Evolutionary conservation across 1,140 invertebrate species (phyloP).

Genomic region (Odontomachus brunneus): DNA sequence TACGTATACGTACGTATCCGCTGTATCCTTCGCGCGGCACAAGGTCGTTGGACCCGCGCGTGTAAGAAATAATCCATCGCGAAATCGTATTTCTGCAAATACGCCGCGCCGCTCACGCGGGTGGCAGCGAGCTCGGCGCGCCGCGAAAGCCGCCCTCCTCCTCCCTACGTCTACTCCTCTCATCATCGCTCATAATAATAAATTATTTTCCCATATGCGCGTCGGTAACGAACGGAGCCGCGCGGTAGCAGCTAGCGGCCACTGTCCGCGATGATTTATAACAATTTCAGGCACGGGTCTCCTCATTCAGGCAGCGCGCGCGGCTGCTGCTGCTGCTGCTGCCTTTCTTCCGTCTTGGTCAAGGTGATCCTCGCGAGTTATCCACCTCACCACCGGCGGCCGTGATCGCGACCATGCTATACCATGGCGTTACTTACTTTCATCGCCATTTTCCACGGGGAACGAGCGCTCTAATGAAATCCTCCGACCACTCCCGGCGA

Average conservation of each 20-base stretch:
- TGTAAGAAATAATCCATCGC: conserved; percentile 52
- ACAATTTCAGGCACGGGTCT: conserved; percentile 73
- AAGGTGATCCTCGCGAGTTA: conserved; percentile 70
- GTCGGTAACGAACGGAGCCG: conserved; percentile 76
- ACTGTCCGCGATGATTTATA: conserved; percentile 81
- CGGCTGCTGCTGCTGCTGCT: neutral
- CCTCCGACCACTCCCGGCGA: conserved; percentile 35
- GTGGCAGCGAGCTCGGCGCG: conserved; percentile 64
- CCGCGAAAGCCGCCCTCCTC: conserved; percentile 12
- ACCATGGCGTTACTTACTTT: conserved; percentile 60
- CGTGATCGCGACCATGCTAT: conserved; percentile 45
- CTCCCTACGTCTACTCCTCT: neutral
- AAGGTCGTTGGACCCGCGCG: conserved; percentile 45
- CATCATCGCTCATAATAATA: conserved; percentile 78
- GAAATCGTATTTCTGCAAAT: conserved; percentile 55
- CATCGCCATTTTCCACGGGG: conserved; percentile 49
- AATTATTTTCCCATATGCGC: conserved; percentile 82
- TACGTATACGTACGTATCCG: conserved; percentile 4
- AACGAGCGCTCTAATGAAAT: conserved; percentile 63
- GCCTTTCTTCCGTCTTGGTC: conserved; percentile 70
- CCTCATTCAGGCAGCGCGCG: conserved; percentile 52
- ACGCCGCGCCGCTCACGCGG: conserved; percentile 56
- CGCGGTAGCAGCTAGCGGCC: conserved; percentile 79
- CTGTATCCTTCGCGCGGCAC: conserved; percentile 18
- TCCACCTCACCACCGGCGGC: conserved; percentile 56